Evolutionary conservation across 2,888 invertebrate species (phyloP).

Genomic region (Thereva nobilitata): DNA sequence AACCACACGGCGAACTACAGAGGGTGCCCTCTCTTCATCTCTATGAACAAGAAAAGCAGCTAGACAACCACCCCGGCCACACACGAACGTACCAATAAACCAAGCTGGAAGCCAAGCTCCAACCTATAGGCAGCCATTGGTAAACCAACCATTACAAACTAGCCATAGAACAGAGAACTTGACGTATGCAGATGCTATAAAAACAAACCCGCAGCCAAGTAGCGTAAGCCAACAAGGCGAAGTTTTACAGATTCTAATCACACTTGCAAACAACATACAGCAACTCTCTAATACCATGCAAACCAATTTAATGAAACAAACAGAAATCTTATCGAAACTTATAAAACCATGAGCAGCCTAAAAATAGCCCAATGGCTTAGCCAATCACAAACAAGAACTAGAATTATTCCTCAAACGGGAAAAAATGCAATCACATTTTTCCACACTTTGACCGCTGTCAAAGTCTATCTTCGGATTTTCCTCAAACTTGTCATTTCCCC

Average conservation of each 20-base stretch:
- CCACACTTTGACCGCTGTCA: no score
- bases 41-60: conserved; percentile 4
- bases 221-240: conserved; percentile 4
- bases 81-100: neutral
- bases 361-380: no score
- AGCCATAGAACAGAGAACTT: neutral
- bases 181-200: conserved; percentile 5
- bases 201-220: neutral
- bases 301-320: conserved; percentile 1
- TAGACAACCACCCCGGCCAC: neutral
- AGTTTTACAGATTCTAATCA: conserved; percentile 9
- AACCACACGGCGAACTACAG: conserved; percentile 14
- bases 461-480: no score
- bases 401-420: no score
- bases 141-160: neutral
- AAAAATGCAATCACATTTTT: no score
- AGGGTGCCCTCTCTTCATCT: conserved; percentile 6
- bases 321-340: neutral
- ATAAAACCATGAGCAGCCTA: no score
- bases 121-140: neutral
- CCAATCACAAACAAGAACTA: no score
- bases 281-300: conserved; percentile 7
- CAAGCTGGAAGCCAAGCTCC: neutral
- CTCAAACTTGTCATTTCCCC: no score
- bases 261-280: conserved; percentile 4